Conservation (phyloP, 2,113 vertebrate species). For the Aspidoscelis tigris region DNA sequence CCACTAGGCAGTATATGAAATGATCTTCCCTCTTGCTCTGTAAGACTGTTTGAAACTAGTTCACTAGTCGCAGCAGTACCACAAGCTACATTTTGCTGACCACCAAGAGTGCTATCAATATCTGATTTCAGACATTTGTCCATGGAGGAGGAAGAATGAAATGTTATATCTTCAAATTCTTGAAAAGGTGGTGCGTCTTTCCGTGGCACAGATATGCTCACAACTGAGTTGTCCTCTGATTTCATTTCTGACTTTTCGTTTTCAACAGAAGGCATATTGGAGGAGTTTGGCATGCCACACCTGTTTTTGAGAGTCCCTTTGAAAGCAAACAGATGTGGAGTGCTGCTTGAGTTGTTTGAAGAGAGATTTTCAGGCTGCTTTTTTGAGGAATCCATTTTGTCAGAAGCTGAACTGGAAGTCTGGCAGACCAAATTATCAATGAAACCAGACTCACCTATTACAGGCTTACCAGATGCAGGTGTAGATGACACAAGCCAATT, state of each 20-base stretch:
- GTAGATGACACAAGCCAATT: conserved; percentile 24
- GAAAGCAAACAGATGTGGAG: conserved; percentile 52
- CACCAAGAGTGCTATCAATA: conserved; percentile 6
- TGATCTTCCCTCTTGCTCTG: background rate
- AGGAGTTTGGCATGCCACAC: background rate
- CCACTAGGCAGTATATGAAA: background rate
- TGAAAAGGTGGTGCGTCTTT: conserved; percentile 20
- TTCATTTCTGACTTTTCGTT: conserved; percentile 23
- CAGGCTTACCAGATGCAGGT: conserved; percentile 4
- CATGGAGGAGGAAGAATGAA: rapidly evolving
- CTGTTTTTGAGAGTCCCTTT: conserved; percentile 38
- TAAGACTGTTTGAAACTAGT: conserved; percentile 8
- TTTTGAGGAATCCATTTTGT: background rate
- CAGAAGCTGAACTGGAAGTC: background rate
- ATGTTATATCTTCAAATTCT: background rate
- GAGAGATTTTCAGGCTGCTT: background rate
- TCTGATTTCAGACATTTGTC: background rate
- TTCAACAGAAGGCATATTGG: conserved; percentile 2
- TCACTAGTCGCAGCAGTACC: conserved; percentile 18
- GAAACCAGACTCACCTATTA: conserved; percentile 17
- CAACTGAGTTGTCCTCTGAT: conserved; percentile 10
- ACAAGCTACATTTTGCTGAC: background rate
- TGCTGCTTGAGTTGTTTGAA: conserved; percentile 12
- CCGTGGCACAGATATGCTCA: background rate
- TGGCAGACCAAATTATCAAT: background rate